These are phyloP conservation scores for Poeciliopsis occidentalis DNA, from an alignment of 2,113 vertebrate species.

Conservation along the genomic window DNA sequence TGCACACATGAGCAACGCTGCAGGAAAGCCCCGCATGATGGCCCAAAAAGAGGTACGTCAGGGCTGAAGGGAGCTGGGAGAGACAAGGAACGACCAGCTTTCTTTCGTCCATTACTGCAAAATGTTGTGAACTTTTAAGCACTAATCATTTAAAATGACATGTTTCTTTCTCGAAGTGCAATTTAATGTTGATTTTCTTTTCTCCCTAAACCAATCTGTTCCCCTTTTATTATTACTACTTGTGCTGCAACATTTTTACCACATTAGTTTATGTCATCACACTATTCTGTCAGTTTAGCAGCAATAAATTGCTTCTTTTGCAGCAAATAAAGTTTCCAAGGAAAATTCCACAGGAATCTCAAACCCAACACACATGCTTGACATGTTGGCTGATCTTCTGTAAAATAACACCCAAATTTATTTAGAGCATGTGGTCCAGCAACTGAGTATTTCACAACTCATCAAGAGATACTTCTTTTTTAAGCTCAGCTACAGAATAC, in stretches of 20 bases:
- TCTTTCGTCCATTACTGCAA: conserved; percentile 54
- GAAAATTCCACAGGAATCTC: neutral
- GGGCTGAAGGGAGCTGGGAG: conserved; percentile 45
- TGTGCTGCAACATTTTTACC: neutral
- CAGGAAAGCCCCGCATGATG: conserved; percentile 76
- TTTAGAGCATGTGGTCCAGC: neutral
- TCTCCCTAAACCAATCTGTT: neutral
- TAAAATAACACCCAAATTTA: neutral
- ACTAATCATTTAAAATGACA: conserved; percentile 36
- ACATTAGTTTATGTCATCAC: neutral
- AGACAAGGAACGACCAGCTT: conserved; percentile 57
- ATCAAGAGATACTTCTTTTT: neutral
- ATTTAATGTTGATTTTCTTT: conserved; percentile 3
- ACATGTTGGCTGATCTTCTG: neutral
- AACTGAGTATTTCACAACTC: neutral
- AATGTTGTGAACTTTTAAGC: conserved; percentile 65
- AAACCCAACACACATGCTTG: conserved; percentile 12
- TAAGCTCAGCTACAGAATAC: neutral
- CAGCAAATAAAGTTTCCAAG: neutral
- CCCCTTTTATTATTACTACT: neutral
- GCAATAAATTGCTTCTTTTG: neutral
- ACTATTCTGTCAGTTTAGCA: neutral
- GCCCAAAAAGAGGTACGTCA: conserved; percentile 63
- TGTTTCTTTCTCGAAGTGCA: conserved; percentile 15
- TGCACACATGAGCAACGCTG: conserved; percentile 78